A percentile compares a stretch with the other conserved stretches of the same genome.
Evolutionary conservation across 2,888 invertebrate species (phyloP).

Genomic region (Masnerella sp.): DNA sequence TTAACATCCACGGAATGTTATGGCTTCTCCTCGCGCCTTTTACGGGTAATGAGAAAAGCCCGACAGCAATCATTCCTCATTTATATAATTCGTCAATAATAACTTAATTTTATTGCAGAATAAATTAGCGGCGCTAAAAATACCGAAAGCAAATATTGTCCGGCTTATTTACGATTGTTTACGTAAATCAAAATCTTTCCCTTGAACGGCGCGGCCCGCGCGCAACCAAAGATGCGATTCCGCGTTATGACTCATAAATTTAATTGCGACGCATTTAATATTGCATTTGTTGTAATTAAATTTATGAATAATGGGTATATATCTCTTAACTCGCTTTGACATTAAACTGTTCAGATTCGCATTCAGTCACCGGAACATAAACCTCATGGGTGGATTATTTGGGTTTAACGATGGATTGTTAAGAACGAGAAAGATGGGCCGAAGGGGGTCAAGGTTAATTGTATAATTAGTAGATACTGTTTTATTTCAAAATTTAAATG

Average conservation of each 20-base stretch:
- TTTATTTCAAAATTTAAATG: too few species aligned
- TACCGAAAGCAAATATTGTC: constrained; percentile 29
- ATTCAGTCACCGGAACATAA: constrained; percentile 28
- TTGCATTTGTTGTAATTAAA: constrained; percentile 51
- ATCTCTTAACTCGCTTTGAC: constrained; percentile 26
- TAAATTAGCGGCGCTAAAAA: constrained; percentile 31
- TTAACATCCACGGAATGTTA: constrained; percentile 25
- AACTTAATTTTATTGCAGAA: constrained; percentile 39
- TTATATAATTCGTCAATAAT: constrained; percentile 46
- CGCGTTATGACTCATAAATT: constrained; percentile 43
- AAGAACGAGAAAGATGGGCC: background rate
- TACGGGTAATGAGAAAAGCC: constrained; percentile 24
- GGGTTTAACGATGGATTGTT: constrained; percentile 5
- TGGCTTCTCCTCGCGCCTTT: constrained; percentile 3
- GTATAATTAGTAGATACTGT: constrained; percentile 11
- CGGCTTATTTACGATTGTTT: constrained; percentile 44
- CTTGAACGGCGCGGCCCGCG: constrained; percentile 7
- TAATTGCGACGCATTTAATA: constrained; percentile 39
- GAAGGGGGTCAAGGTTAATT: constrained; percentile 43
- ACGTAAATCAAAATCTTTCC: constrained; percentile 36
- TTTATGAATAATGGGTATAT: constrained; percentile 46
- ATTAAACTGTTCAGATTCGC: constrained; percentile 36
- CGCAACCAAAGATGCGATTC: constrained; percentile 17
- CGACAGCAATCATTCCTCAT: constrained; percentile 18
- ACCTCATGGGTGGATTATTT: constrained; percentile 11